Base-by-base conservation (phyloP, 2,797 vertebrate species). In the Pangasius macronema region DNA sequence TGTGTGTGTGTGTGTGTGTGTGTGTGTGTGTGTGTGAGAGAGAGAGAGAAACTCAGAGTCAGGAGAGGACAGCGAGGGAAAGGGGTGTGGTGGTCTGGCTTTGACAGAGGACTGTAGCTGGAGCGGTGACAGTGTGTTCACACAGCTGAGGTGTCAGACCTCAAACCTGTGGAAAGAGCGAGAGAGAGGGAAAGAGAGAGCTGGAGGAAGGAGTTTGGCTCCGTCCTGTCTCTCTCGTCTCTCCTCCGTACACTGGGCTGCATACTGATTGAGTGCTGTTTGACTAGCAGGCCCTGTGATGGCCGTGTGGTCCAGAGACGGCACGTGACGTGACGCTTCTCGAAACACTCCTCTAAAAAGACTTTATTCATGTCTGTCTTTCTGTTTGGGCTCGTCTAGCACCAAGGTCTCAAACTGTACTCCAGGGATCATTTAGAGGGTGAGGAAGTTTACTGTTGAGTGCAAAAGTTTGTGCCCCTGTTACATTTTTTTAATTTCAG, bases 71-170 rank as follows among this genome's bases (percentile, higher is more conserved):
- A 83, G 81, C 7, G 51, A 77, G 42, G 67, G 55, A 30, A 85
- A 93, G 92, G 49, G 76, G 82, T 91, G 94, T 93, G 93, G 94
- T 91, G 90, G 84, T 65, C 88, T 88, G 89, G 91, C 91, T 90
- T 83, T 91, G 91, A 89, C 87, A 76, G 83, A 63, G 46, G n/a
- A 73, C 79, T 80, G 88, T 86, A 90, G 93, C 92, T 95, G 95
- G 93, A 93, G 3, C 85, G 20, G 68, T 87, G 89, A 94, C 93
- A 87, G 89, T 87, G 86, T 95, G 94, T 95, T 94, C 94, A 95
- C 93, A 93, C 92, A 94, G 90, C 92, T 87, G 90, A 53, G 88
- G 89, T 79, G 94, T 94, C 94, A 95, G 93, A 95, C 94, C 95
- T 95, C 95, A 93, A 90, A 89, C 88, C 91, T 92, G 84, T 89